Evolutionary conservation across 30 jellyfish, hydroid and myxozoan species (phyloP).

Genomic region (Hydra vulgaris): DNA sequence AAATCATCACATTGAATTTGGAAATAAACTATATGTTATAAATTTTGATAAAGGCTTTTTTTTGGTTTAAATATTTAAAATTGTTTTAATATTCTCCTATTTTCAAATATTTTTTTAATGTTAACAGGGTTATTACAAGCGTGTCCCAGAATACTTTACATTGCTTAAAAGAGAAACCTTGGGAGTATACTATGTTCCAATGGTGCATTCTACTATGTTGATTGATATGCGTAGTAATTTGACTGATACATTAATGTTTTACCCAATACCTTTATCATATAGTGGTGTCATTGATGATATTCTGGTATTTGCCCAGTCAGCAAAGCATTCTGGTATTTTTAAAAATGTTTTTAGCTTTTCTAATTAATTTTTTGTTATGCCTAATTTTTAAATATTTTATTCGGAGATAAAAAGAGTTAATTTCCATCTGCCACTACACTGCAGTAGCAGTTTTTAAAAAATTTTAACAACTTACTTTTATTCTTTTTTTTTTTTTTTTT

Average conservation of each 20-base stretch:
- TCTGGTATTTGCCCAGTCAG: constrained; percentile 73
- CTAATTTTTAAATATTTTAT: not conserved
- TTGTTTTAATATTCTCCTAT: too few relatives aligned
- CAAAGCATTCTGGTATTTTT: constrained; percentile 48
- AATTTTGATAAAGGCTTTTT: not conserved
- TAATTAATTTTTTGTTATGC: too few relatives aligned
- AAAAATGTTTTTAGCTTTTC: not conserved
- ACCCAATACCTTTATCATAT: constrained; percentile 40
- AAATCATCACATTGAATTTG: too few relatives aligned
- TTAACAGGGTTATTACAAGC: constrained; percentile 78
- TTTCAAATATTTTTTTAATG: not conserved
- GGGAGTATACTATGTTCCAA: constrained; percentile 88
- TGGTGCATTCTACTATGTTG: constrained; percentile 81
- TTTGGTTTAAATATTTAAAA: not conserved
- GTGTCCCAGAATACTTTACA: constrained; percentile 62
- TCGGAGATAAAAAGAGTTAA: too few relatives aligned
- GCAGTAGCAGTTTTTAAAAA: too few relatives aligned
- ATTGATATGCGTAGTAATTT: constrained; percentile 46
- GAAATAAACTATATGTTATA: too few relatives aligned
- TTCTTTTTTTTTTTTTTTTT: too few relatives aligned
- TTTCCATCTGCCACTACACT: too few relatives aligned
- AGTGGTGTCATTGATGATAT: constrained; percentile 73
- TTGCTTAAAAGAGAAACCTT: constrained; percentile 42
- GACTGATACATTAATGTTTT: constrained; percentile 50
- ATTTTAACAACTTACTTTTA: too few relatives aligned